Percentiles rank a stretch among this genome's conserved stretches.
phyloP scores from a whole-genome alignment of 23 tunicate genomes.

The Trididemnum clinides region DNA sequence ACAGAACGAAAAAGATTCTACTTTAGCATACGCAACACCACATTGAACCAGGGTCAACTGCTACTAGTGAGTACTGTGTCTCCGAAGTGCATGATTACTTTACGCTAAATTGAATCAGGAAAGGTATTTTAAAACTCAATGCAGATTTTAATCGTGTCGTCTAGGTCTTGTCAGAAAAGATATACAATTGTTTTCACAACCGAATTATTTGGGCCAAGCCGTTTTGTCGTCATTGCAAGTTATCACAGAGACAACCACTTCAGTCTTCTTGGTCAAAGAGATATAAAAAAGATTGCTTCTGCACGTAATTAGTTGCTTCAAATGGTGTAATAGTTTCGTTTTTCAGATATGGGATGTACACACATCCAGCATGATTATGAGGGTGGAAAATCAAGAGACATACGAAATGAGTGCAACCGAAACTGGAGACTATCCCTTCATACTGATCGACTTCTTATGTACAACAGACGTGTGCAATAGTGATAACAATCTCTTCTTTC shows the following conservation, averaged over 20 bases:
- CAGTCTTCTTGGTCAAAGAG: no score
- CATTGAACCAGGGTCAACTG: neutral
- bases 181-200: no score
- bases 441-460: slow-evolving; percentile 16
- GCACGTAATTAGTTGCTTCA: no score
- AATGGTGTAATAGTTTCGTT: no score
- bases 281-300: no score
- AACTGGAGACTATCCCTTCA: neutral
- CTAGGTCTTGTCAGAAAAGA: no score
- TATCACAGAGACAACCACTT: no score
- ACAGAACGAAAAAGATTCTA: slow-evolving; percentile 22
- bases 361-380: neutral
- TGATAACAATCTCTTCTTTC: neutral
- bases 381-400: neutral
- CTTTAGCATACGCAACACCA: slow-evolving; percentile 34
- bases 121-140: neutral
- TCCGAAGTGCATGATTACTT: neutral
- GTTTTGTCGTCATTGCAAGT: no score
- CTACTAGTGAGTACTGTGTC: slow-evolving; percentile 1
- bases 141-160: no score
- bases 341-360: slow-evolving; percentile 32
- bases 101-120: no score
- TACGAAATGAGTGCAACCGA: neutral
- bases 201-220: no score
- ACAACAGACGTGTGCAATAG: neutral